Base-by-base conservation (phyloP, 2,888 invertebrate species). In the Ochropleura plecta region DNA sequence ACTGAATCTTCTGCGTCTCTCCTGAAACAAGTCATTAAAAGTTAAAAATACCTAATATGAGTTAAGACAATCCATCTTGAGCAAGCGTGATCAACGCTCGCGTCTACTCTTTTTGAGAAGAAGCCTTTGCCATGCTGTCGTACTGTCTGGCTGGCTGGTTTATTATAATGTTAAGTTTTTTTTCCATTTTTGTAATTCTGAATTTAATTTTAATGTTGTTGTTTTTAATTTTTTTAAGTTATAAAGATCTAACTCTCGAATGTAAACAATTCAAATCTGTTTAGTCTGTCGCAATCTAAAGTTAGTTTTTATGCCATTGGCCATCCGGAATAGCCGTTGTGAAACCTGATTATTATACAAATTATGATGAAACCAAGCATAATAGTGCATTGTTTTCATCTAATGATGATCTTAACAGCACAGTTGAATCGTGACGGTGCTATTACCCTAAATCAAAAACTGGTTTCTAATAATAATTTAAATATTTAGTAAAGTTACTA, bases 1-100 rank as follows among this genome's bases (percentile, higher is more conserved):
- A 96, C 81, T 97, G 95, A 62, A 98, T 93, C 82, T 96, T 97
- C 86, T 97, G 95, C 0, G 97, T 97, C 86, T 97, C 97, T 40
- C 97, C 97, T 97, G 90, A 57, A 94, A 72, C 14, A 14, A 20
- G 44, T 62, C 14, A 62, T 62, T 62, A 18, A 62, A 12, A 62
- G 4, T 30, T 57, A 57, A 42, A 62, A n/a, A 44, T 44, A 62
- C 7, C 10, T 30, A 30, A 59, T 3, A 57, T 57, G 30, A 30
- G 30, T 8, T 57, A 7, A 57, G 59, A 40, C 30, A 30, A 30
- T 30, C 30, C 30, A 30, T 30, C 30, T 30, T 30, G 30, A 30
- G 30, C 30, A 30, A 30, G 30, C 30, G 30, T 30, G 30, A 30
- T 30, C 30, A 30, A 30, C 30, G 30, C 1, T 30, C 30, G 30